Evolutionary conservation across 2,113 vertebrate genomes (phyloP), one percentile per base, ranked within the genome.

Genomic region (Tonatia bakeri): DNA sequence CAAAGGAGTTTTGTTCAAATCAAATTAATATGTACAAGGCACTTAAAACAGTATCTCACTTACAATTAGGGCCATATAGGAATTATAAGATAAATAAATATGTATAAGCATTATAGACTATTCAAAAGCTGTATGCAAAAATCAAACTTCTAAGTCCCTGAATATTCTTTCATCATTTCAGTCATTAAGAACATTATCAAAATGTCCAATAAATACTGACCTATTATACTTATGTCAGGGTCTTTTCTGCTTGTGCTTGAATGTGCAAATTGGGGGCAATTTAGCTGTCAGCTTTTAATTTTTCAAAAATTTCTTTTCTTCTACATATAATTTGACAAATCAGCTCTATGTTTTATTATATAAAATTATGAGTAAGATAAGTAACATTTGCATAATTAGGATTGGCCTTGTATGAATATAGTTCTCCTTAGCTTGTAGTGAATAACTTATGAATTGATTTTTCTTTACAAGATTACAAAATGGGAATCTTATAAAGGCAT

Each of bases 321-420:
- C 54, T 86, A 56, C 17, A 56, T 77, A 36, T 80, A 95, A 92
- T 96, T 94, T 96, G 96, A 97, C 67, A 95, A 95, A 93, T 97
- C 38, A 93, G 88, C 81, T 19, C 12, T 77, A 12, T 85, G 36
- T 94, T 95, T 94, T 94, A 88, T 92, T 95, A 94, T 85, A 91
- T 96, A 86, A 97, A 97, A 88, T 96, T 91, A 92, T 96, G 88
- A 97, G 82, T 95, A 96, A 96, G 96, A 19, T 95, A 94, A 93
- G 64, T 97, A 94, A 93, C 80, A 69, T 73, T 72, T 94, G 20
- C 56, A 94, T 97, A 96, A 95, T 97, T 95, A 97, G 72, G 17
- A 81, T 84, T 4, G 20, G 64, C 20, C 83, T 90, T 92, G 80
- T 40, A 50, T 65, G 90, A 92, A 47, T 81, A 94, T 65, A 94